Evolutionary conservation across 2,113 vertebrate species (phyloP).

Genomic region (Osmerus eperlanus): DNA sequence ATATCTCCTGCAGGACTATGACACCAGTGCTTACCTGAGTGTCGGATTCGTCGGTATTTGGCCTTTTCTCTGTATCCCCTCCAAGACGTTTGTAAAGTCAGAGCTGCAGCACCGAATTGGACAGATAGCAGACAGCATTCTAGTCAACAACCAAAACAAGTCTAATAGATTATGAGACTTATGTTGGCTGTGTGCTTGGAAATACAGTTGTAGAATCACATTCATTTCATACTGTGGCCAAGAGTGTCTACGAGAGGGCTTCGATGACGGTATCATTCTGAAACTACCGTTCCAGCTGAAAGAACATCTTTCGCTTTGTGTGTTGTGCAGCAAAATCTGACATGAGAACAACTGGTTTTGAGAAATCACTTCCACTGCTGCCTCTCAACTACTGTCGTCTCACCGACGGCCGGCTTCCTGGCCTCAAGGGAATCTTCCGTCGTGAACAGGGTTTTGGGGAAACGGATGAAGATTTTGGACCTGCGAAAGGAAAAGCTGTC

Average conservation of each 20-base stretch:
- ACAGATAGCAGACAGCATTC: not conserved
- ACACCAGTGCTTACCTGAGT: conserved; percentile 75
- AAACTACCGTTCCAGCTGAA: no score
- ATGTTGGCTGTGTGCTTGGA: not conserved
- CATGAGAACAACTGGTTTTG: no score
- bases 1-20: not conserved
- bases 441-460: conserved; percentile 94
- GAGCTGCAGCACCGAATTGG: conserved; percentile 65
- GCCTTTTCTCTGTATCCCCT: conserved; percentile 86
- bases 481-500: conserved; percentile 64
- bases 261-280: no score
- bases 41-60: conserved; percentile 87
- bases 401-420: conserved; percentile 88
- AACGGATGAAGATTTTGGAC: conserved; percentile 98
- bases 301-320: no score
- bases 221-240: not conserved
- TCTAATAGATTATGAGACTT: not conserved
- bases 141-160: not conserved
- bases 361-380: not conserved
- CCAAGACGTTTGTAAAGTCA: conserved; percentile 89
- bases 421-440: conserved; percentile 94
- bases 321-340: no score
- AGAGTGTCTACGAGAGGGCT: not conserved
- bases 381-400: conserved; percentile 22
- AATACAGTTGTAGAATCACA: not conserved